Evolutionary conservation across 2,113 vertebrate species (phyloP).

Genomic region (Prietella phreatophila): DNA sequence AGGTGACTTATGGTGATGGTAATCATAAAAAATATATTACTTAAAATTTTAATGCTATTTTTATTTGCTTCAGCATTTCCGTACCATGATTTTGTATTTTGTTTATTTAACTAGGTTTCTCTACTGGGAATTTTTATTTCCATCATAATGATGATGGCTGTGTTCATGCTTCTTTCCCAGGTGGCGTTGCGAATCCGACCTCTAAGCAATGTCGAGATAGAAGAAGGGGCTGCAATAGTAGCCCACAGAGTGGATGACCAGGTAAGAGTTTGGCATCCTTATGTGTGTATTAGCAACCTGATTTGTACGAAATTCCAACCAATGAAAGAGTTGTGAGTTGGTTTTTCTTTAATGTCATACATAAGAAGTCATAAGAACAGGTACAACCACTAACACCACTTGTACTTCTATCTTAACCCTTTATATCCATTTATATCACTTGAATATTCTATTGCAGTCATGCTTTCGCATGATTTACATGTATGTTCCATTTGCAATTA

Average conservation of each 20-base stretch:
- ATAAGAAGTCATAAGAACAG: not conserved
- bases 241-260: constrained; percentile 85
- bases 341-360: not conserved
- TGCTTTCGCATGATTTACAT: not conserved
- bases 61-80: not conserved
- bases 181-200: constrained; percentile 88
- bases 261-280: constrained; percentile 66
- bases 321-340: not conserved
- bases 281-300: not conserved
- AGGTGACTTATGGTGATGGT: not conserved
- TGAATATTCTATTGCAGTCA: not conserved
- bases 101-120: not conserved
- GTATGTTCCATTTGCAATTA: not conserved
- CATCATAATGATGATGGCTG: not conserved
- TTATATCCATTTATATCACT: not conserved
- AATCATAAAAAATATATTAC: not conserved
- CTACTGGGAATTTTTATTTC: not conserved
- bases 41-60: not conserved
- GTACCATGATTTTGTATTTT: not conserved
- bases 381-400: not conserved
- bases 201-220: constrained; percentile 81
- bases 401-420: not conserved
- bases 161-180: constrained; percentile 59
- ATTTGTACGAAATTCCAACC: not conserved
- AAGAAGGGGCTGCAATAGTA: constrained; percentile 80